Evolutionary conservation across 1,140 invertebrate species (phyloP), one percentile per base, ranked within the genome.

Genomic region (Chrysopa pallens): DNA sequence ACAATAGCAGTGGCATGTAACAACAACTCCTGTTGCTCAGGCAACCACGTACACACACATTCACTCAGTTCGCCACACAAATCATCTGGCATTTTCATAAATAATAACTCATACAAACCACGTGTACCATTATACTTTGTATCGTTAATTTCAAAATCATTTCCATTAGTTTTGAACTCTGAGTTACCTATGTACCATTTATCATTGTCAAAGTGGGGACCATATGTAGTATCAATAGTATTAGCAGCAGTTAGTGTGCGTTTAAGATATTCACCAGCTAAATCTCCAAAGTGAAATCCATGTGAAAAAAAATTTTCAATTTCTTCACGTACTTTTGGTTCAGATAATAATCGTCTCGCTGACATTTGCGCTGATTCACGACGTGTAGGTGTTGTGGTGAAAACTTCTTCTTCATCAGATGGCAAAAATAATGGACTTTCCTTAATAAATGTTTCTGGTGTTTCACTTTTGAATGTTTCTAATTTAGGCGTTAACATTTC

Each of bases 101-200:
- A 23, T 23, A 23, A 23, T 23, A 23, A 23, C 17, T 23, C 17
- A 23, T 23, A 23, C 17, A 23, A 23, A 23, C 17, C 17, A 23
- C 17, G 17, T 23, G 17, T 23, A 23, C 17, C 17, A 23, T 23
- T 23, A 23, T 23, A 23, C 17, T 23, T 23, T 23, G 17, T 23
- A 23, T 23, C 60, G 52, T 40, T 39, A 35, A 40, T 36, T 14
- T 27, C 36, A 36, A 27, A 12, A 23, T 43, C 29, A 28, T 43
- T 31, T 15, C 8, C 13, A 38, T 39, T 39, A 31, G 14, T 11
- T 35, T 14, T n/a, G 14, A 36, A 8, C 35, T 9, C 9, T 14
- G 29, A 14, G 17, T 12, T 39, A 9, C 38, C 38, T 11, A 44
- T n/a, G 15, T 39, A 38, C 9, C 14, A 6, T 12, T 38, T 15